Percentiles rank a stretch among this genome's conserved stretches.
Conservation (phyloP, 2,113 vertebrate species). For the Ovis aries region DNA sequence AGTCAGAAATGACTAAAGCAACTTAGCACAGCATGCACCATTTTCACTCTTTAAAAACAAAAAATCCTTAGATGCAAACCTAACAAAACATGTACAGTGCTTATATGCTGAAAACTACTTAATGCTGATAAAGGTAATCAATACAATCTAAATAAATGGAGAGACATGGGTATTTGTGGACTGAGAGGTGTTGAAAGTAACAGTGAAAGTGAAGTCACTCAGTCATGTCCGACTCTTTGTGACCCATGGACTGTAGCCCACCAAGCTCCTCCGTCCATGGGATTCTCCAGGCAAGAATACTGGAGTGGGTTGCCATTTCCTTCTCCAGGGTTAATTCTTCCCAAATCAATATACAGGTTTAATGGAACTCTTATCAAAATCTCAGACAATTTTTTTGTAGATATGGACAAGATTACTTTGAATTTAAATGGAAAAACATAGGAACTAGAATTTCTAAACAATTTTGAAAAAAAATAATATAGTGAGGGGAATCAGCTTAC, state of each 20-base stretch:
- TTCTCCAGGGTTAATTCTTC: neutral
- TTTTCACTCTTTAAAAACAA: neutral
- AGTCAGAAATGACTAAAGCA: neutral
- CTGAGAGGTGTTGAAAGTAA: neutral
- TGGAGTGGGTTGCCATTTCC: no score
- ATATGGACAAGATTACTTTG: neutral
- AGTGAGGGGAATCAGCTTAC: neutral
- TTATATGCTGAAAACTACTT: neutral
- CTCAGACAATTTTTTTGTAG: neutral
- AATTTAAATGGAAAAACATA: constrained; percentile 1
- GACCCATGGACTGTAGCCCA: no score
- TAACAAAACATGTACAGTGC: neutral
- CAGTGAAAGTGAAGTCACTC: no score
- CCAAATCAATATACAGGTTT: constrained; percentile 2
- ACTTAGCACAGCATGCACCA: neutral
- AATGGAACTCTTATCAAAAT: neutral
- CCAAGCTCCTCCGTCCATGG: no score
- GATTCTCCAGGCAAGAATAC: no score
- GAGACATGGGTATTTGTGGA: neutral
- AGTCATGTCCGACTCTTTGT: no score
- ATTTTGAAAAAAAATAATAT: constrained; percentile 8
- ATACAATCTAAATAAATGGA: neutral
- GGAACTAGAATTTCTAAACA: neutral
- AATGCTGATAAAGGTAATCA: neutral
- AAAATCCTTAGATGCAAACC: neutral